Conservation (phyloP, 2,797 vertebrate species). For the Mionectes olivaceus region DNA sequence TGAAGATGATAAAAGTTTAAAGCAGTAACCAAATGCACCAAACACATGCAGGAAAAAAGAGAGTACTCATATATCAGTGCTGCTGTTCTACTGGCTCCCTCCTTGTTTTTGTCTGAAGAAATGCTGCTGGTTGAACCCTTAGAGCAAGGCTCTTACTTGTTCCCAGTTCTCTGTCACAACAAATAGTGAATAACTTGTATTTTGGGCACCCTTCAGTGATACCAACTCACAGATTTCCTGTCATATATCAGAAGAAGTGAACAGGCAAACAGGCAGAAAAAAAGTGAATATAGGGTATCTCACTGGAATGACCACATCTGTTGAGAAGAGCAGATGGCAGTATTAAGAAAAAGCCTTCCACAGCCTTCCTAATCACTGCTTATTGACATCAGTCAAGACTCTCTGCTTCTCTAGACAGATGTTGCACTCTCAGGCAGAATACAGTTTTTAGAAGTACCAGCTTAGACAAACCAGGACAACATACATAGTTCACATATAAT, state of each 20-base stretch:
- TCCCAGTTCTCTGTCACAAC: background rate
- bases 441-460: background rate
- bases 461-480: background rate
- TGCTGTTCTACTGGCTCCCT: background rate
- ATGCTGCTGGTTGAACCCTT: background rate
- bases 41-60: background rate
- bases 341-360: slow-evolving; percentile 40
- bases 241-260: background rate
- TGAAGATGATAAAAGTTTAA: background rate
- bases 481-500: rapidly evolving
- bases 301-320: background rate
- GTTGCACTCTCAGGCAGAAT: background rate
- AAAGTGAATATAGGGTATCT: background rate
- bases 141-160: background rate
- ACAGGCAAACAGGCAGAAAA: background rate
- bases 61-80: background rate
- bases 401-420: slow-evolving; percentile 18
- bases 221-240: background rate
- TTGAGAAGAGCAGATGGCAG: slow-evolving; percentile 43
- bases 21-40: background rate
- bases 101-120: background rate
- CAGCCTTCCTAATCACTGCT: slow-evolving; percentile 44
- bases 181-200: background rate
- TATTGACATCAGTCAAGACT: slow-evolving; percentile 7
- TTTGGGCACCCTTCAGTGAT: background rate